Evolutionary conservation across 2,797 vertebrate species (phyloP).

Genomic region (Syngnathus acus): DNA sequence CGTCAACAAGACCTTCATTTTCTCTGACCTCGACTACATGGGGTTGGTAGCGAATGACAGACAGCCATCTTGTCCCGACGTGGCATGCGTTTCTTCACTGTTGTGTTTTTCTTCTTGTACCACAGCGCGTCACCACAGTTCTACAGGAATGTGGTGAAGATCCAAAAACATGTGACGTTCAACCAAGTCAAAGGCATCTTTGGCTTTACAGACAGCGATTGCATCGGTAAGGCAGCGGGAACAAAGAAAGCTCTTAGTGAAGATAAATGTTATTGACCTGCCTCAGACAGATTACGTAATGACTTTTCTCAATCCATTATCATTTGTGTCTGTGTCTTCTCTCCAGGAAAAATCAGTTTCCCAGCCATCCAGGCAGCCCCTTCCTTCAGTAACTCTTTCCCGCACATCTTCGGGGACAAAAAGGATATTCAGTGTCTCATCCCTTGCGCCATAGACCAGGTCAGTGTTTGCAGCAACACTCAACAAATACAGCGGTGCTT

Average conservation of each 20-base stretch:
- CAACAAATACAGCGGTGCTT: neutral
- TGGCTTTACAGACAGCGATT: constrained; percentile 94
- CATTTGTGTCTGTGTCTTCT: neutral
- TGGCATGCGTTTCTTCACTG: neutral
- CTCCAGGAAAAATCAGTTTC: constrained; percentile 92
- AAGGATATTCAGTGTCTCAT: constrained; percentile 91
- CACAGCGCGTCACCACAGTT: constrained; percentile 79
- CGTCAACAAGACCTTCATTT: constrained; percentile 95
- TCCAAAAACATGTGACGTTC: constrained; percentile 97
- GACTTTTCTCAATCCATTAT: neutral
- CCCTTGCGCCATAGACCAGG: constrained; percentile 97
- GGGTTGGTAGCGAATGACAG: constrained; percentile 68
- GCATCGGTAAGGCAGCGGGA: constrained; percentile 77
- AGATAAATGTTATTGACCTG: neutral
- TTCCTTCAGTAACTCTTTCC: constrained; percentile 93
- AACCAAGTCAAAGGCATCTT: constrained; percentile 99
- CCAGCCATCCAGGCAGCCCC: constrained; percentile 95
- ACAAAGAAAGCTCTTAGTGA: no score
- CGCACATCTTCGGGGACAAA: constrained; percentile 83
- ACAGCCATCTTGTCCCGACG: neutral
- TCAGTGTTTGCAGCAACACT: constrained; percentile 31
- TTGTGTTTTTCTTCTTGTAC: neutral
- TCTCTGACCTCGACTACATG: constrained; percentile 95
- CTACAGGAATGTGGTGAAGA: constrained; percentile 89
- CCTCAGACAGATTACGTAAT: no score